Evolutionary conservation across 2,888 invertebrate species (phyloP).

Genomic region (Temnothorax rugatulus): DNA sequence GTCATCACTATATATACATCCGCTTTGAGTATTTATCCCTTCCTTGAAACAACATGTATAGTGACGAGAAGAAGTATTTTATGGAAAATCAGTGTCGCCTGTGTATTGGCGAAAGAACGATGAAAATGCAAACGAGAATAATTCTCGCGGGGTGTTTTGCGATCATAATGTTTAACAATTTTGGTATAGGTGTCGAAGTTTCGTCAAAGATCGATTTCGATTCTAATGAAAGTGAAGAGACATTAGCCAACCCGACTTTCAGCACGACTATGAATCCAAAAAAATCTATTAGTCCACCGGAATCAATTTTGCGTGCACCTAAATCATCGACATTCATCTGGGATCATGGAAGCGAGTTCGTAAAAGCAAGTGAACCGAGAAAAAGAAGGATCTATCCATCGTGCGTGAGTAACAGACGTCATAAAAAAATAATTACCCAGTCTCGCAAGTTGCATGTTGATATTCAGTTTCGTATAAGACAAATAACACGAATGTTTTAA

Average conservation of each 20-base stretch:
- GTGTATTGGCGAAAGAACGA: slow-evolving; percentile 45
- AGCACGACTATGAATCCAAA: slow-evolving; percentile 15
- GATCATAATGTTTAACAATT: slow-evolving; percentile 36
- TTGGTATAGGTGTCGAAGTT: slow-evolving; percentile 67
- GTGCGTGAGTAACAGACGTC: slow-evolving; percentile 55
- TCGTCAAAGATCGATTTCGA: slow-evolving; percentile 76
- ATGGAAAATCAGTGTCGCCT: slow-evolving; percentile 42
- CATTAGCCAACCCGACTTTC: neutral
- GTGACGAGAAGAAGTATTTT: slow-evolving; percentile 13
- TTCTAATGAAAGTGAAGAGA: slow-evolving; percentile 57
- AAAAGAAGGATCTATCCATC: slow-evolving; percentile 32
- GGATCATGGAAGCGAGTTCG: slow-evolving; percentile 10
- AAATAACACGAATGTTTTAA: neutral
- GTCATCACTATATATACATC: slow-evolving; percentile 66
- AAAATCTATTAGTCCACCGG: slow-evolving; percentile 9
- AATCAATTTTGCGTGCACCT: neutral
- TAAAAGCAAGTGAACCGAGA: slow-evolving; percentile 31
- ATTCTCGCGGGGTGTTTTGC: slow-evolving; percentile 7
- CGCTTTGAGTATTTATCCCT: slow-evolving; percentile 66
- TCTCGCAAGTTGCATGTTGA: neutral
- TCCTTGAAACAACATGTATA: slow-evolving; percentile 40
- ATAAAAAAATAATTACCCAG: neutral
- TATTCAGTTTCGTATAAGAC: neutral
- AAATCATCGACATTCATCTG: neutral
- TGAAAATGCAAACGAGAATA: slow-evolving; percentile 40